These are phyloP conservation scores for Diphyllodes magnificus DNA, from an alignment of 2,113 vertebrate species.

Conservation along the genomic window DNA sequence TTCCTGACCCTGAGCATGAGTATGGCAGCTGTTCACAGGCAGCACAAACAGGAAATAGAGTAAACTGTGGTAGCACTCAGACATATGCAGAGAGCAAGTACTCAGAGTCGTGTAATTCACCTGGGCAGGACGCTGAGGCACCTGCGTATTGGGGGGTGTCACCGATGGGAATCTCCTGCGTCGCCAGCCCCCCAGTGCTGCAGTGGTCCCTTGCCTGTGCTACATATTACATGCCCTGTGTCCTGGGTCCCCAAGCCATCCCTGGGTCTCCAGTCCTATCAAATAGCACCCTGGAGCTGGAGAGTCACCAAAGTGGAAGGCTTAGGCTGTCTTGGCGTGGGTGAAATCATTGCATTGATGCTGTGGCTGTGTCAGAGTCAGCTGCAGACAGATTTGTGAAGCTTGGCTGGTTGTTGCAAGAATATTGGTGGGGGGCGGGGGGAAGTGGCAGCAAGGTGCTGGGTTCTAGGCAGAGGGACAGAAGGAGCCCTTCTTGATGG, in stretches of 20 bases:
- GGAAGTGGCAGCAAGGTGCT: not conserved
- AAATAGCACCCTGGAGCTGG: not conserved
- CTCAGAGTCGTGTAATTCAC: not conserved
- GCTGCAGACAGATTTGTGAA: not conserved
- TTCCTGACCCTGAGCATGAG: not conserved
- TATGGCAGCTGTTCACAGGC: not conserved
- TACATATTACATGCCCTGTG: not conserved
- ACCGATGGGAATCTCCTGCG: not conserved
- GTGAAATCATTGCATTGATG: not conserved
- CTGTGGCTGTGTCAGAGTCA: not conserved
- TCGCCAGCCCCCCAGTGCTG: accelerated
- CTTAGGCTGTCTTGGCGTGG: not conserved
- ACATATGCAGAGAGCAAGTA: accelerated
- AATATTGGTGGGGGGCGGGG: not conserved
- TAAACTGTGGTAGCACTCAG: not conserved
- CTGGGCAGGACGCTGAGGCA: not conserved
- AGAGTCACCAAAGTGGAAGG: not conserved
- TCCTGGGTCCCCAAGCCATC: not conserved
- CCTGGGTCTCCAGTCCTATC: not conserved
- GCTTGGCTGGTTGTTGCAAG: not conserved
- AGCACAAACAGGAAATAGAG: not conserved
- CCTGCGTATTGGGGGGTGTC: accelerated
- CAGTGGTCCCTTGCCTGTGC: not conserved
- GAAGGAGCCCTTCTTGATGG: not conserved
- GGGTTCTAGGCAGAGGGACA: not conserved